These are phyloP conservation scores for Esperia sulphurella DNA, from an alignment of 2,888 invertebrate genomes.

Conservation along the genomic window DNA sequence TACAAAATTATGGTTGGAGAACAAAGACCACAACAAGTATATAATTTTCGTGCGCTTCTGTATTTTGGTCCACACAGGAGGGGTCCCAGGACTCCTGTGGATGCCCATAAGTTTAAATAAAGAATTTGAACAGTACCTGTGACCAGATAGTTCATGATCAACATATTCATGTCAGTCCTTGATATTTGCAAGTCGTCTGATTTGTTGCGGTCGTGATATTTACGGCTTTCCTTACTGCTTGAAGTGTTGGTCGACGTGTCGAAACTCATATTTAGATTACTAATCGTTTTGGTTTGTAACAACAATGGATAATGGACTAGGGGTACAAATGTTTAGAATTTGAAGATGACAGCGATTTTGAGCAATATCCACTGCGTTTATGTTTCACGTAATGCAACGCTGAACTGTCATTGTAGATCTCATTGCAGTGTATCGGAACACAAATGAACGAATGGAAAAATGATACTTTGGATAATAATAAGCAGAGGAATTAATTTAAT, in stretches of 20 bases:
- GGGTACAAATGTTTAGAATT: constrained; percentile 18
- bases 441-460: too few relatives aligned
- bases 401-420: too few relatives aligned
- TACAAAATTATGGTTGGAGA: too few relatives aligned
- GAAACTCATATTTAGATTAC: constrained; percentile 54
- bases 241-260: constrained; percentile 51
- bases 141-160: constrained; percentile 99
- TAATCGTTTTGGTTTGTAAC: constrained; percentile 9
- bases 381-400: too few relatives aligned
- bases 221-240: constrained; percentile 60
- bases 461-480: too few relatives aligned
- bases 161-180: constrained; percentile 95
- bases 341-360: neutral
- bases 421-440: too few relatives aligned
- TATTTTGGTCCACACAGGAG: too few relatives aligned
- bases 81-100: too few relatives aligned
- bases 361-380: neutral
- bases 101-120: neutral
- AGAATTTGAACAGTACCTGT: constrained; percentile 83
- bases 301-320: constrained; percentile 15
- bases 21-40: too few relatives aligned
- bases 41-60: too few relatives aligned
- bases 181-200: constrained; percentile 90
- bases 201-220: constrained; percentile 85
- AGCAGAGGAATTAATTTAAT: too few relatives aligned